These are phyloP conservation scores for Apodemia hepburni DNA, from an alignment of 2,888 invertebrate species.

Conservation along the genomic window DNA sequence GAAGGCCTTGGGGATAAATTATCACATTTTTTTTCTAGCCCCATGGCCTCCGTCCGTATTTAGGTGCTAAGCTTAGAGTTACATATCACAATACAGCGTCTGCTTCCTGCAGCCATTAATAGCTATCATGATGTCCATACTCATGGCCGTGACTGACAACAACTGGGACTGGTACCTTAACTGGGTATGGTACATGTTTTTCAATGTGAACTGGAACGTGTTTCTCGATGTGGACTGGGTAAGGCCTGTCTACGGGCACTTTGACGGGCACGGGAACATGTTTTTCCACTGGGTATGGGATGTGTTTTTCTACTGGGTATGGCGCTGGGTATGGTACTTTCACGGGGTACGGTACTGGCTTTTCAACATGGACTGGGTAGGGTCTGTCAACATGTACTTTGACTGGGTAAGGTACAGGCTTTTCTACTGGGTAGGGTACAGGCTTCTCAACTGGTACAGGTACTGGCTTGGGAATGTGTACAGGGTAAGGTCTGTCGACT, in stretches of 20 bases:
- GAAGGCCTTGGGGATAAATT: constrained; percentile 51
- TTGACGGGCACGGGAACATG: constrained; percentile 76
- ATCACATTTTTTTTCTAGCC: constrained; percentile 33
- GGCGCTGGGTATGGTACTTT: constrained; percentile 85
- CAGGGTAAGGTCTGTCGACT: constrained; percentile 68
- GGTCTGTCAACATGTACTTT: constrained; percentile 84
- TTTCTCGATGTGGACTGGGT: constrained; percentile 84
- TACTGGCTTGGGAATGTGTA: constrained; percentile 79
- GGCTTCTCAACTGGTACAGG: constrained; percentile 85
- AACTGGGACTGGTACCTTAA: constrained; percentile 81
- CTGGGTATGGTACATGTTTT: constrained; percentile 83
- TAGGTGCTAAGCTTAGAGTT: constrained; percentile 72
- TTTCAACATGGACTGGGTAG: constrained; percentile 78
- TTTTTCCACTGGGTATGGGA: constrained; percentile 82
- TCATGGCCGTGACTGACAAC: constrained; percentile 73
- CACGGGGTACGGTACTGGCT: constrained; percentile 83
- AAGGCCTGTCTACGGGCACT: constrained; percentile 81
- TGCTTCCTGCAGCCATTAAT: constrained; percentile 78
- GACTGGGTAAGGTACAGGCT: constrained; percentile 78
- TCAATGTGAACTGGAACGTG: constrained; percentile 84
- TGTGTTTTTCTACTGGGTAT: constrained; percentile 84
- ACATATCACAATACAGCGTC: constrained; percentile 77
- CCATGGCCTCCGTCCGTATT: constrained; percentile 54
- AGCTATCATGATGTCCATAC: constrained; percentile 76
- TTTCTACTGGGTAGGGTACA: constrained; percentile 82